A percentile compares a stretch with the other conserved stretches of the same genome.
These are phyloP conservation scores for Circaetus gallicus DNA, from an alignment of 2,113 vertebrate genomes.

Conservation along the genomic window DNA sequence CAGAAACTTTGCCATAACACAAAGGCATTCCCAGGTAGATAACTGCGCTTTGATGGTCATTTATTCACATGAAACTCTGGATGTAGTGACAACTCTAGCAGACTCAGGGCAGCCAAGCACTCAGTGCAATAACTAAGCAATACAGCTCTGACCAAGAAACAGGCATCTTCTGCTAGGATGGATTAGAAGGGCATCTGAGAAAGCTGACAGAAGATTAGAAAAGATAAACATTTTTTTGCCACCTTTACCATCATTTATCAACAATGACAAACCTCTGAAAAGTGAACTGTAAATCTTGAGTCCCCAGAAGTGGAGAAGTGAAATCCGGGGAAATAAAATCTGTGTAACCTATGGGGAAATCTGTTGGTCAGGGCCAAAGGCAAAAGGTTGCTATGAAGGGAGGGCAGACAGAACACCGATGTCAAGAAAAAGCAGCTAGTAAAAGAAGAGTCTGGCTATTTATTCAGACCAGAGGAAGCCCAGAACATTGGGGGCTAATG, in stretches of 20 bases:
- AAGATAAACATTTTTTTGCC: neutral
- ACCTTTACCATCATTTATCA: neutral
- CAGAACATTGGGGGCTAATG: neutral
- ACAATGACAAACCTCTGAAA: neutral
- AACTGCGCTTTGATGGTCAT: neutral
- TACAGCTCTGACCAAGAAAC: neutral
- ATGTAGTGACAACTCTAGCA: neutral
- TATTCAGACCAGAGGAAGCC: neutral
- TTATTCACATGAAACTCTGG: neutral
- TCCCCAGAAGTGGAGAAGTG: neutral
- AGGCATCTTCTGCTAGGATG: neutral
- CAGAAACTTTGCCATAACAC: neutral
- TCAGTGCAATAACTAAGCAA: neutral
- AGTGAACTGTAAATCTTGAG: neutral
- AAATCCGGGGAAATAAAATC: neutral
- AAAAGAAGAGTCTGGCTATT: neutral
- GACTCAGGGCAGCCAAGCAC: neutral
- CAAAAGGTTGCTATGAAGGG: neutral
- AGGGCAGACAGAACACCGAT: neutral
- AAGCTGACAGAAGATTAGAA: neutral
- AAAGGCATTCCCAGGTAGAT: neutral
- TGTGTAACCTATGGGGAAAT: rapidly evolving
- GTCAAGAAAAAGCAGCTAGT: neutral
- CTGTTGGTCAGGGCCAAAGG: neutral
- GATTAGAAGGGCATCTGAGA: neutral